Base-by-base conservation (phyloP, 2,888 invertebrate species). In the Cephus rjabovi region DNA sequence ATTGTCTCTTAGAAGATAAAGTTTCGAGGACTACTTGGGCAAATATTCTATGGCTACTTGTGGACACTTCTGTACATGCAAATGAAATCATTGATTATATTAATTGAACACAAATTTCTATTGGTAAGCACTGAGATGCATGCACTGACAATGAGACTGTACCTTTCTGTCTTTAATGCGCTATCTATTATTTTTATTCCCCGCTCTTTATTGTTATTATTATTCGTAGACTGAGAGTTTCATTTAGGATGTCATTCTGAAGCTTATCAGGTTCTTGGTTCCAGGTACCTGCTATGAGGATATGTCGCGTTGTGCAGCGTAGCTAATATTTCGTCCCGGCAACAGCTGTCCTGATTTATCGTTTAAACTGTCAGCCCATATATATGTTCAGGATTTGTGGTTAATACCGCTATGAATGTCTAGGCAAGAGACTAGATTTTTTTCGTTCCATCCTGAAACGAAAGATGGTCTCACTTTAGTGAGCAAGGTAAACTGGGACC, bases 211-310 rank as follows among this genome's bases (percentile, higher is more conserved):
- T 56, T 56, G 23, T 56, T 56, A 23, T 23, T 40, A 40, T 40
- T 56, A 31, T 40, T 73, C 33, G 73, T 79, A 75, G 79, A 56
- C 34, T 69, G 77, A 68, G 40, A 69, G 73, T 40, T 75, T 68
- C 74, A 69, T 34, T 56, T 77, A 9, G 74, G 71, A 34, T 12
- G 31, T 56, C 76, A 68, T 56, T 34, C 76, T 23, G 76, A 79
- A 40, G 77, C 82, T 86, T 83, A 89, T 84, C 80, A 87, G 84
- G 85, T 86, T 88, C 83, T 89, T 89, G 83, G 83, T 91, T 91
- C 79, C 91, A 91, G 91, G 91, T 91, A 89, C 89, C 90, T 90
- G 88, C 89, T 90, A 87, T 91, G 90, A 91, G 87, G 91, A 90
- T 87, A 85, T 83, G 80, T 87, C 83, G 85, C 83, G 82, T 86